Evolutionary conservation across 2,113 vertebrate species (phyloP).

Genomic region (Cebidichthys violaceus): DNA sequence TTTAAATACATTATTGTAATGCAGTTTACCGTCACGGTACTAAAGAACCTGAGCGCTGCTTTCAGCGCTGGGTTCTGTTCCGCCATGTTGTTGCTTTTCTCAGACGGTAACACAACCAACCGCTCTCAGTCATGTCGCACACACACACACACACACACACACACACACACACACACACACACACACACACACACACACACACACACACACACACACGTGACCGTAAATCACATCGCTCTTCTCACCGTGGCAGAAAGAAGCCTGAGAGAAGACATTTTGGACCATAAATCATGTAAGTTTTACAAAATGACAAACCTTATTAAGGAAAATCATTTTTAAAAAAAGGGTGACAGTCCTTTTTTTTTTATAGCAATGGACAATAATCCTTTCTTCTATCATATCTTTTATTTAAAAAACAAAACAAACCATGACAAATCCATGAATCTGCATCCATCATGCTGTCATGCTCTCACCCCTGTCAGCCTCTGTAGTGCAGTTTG

Average conservation of each 20-base stretch:
- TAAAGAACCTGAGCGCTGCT: background rate
- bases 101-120: background rate
- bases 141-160: conserved; percentile 1
- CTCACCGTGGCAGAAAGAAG: background rate
- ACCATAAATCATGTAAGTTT: conserved; percentile 16
- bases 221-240: conserved; percentile 13
- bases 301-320: background rate
- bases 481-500: conserved; percentile 22
- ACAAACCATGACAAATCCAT: background rate
- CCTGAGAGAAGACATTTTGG: conserved; percentile 13
- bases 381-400: background rate
- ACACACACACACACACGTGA: conserved; percentile 5
- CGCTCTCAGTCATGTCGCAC: background rate
- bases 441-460: conserved; percentile 18
- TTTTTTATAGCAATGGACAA: conserved; percentile 3
- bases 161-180: conserved; percentile 24
- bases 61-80: background rate
- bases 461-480: conserved; percentile 5
- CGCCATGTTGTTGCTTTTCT: conserved; percentile 10
- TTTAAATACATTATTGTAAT: background rate
- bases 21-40: background rate
- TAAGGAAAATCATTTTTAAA: background rate
- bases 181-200: conserved; percentile 15
- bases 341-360: background rate
- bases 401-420: background rate